Evolutionary conservation across 2,888 invertebrate species (phyloP), one percentile per base, ranked within the genome.

Genomic region (Pinctada fucata): DNA sequence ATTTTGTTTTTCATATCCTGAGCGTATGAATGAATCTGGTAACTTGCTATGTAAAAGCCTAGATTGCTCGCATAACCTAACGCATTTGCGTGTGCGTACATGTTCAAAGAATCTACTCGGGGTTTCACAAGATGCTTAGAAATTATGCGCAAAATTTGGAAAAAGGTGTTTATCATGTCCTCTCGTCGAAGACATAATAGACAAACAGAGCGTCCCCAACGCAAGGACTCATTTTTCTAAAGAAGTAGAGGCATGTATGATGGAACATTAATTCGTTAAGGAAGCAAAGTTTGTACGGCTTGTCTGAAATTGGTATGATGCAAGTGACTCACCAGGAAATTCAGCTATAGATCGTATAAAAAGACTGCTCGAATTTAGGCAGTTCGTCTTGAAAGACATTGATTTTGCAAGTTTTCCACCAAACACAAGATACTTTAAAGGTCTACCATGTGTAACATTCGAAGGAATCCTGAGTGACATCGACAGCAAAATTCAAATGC

Each of bases 171-270:
- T 79, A 16, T 73, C 49, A 48, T 3, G 47, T n/a, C n/a, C 80
- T 2, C 64, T 77, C 10, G 77, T 80, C 4, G 71, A 76, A 3
- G 77, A 80, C n/a, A 63, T 77, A 48, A 64, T 77, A 16, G 77
- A 80, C 31, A 76, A 77, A 67, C 80, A 80, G 45, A 80, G 72
- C 49, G 80, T 76, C 4, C 77, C 76, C 31, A 77, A 77, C 67
- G 80, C 80, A 4, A 6, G 80, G 3, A 80, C 77, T 4, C 49
- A 77, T 50, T 80, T 80, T 63, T 74, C 66, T n/a, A 49, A 66
- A 63, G 77, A 77, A 31, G 77, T 80, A 3, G 77, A 77, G 48
- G 45, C 51, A 65, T 67, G 58, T 47, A 67, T 75, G 67, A 8
- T 5, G 2, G 2, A 3, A 45, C 67, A 75, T 51, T 48, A 13